Conservation (phyloP, 2,113 vertebrate species). For the Tragelaphus imberbis region DNA sequence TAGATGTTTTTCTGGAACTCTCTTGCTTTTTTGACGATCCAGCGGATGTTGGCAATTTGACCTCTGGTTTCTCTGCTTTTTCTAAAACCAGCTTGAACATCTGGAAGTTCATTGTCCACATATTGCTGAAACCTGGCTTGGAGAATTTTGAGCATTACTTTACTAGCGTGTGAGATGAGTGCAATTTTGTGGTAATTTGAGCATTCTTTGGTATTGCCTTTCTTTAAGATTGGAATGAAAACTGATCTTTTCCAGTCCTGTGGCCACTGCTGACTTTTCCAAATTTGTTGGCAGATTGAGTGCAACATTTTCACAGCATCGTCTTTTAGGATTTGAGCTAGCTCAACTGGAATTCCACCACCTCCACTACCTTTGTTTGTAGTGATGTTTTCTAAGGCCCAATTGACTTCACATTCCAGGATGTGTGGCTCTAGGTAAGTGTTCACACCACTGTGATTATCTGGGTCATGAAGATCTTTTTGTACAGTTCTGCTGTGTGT, state of each 20-base stretch:
- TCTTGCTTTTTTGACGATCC: background rate
- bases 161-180: fast-evolving
- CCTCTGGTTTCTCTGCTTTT: no score
- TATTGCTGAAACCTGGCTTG: background rate
- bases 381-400: background rate
- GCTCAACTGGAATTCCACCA: background rate
- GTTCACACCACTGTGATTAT: background rate
- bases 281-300: background rate
- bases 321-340: background rate
- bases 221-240: background rate
- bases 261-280: background rate
- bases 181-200: background rate
- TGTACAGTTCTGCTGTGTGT: background rate
- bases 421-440: background rate
- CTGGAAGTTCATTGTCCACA: background rate
- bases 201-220: background rate
- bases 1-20: background rate
- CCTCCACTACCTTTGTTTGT: background rate
- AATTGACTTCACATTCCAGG: background rate
- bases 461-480: background rate
- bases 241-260: background rate
- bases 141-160: background rate
- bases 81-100: background rate
- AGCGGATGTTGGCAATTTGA: background rate
- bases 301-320: background rate